phyloP scores from a whole-genome alignment of 92 coral and sea anemone genomes.

The Palythoa heliodiscus region DNA sequence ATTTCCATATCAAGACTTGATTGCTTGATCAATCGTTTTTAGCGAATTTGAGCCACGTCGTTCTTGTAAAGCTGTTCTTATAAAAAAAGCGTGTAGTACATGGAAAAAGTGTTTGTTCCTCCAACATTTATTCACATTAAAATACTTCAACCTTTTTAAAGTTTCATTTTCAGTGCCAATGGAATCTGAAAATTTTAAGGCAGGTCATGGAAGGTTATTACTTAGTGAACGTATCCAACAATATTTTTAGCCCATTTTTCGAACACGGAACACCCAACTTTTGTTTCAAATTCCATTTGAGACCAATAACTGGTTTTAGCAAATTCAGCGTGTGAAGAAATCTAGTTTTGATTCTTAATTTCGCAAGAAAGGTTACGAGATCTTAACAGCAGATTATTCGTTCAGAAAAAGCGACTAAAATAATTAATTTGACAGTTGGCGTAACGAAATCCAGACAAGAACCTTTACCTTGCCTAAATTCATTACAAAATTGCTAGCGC shows the following conservation, averaged over 20 bases:
- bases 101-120: too few species aligned
- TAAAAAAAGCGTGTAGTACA: too few species aligned
- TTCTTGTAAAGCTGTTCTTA: too few species aligned
- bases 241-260: too few species aligned
- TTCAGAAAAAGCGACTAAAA: not conserved
- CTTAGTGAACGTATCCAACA: too few species aligned
- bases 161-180: not conserved
- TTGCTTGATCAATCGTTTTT: too few species aligned
- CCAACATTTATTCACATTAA: too few species aligned
- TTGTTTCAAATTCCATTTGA: too few species aligned
- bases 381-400: not conserved
- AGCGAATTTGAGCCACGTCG: too few species aligned
- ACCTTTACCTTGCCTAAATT: not conserved
- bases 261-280: too few species aligned
- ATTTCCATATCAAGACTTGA: too few species aligned
- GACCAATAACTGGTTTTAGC: not conserved
- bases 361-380: not conserved
- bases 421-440: not conserved
- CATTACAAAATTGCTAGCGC: not conserved
- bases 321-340: not conserved
- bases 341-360: not conserved
- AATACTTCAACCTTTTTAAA: not conserved
- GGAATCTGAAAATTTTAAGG: conserved; percentile 9
- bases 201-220: too few species aligned
- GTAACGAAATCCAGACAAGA: not conserved